phyloP scores from a whole-genome alignment of 2,113 vertebrate species.

The Sciurus niger region DNA sequence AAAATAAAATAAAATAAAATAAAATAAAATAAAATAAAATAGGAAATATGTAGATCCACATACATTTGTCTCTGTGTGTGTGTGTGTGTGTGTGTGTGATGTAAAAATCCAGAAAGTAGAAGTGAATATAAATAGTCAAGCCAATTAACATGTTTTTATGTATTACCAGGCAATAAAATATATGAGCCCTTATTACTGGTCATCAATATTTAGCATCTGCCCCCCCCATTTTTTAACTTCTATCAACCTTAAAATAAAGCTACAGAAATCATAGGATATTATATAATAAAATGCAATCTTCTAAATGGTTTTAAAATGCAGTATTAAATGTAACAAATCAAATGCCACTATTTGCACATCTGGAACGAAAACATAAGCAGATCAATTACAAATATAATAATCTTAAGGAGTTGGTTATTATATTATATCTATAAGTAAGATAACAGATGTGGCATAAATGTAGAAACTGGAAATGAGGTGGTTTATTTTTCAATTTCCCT shows the following conservation, averaged over 20 bases:
- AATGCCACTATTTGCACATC: constrained; percentile 54
- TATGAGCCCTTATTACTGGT: constrained; percentile 25
- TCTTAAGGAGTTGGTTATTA: constrained; percentile 67
- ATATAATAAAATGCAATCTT: constrained; percentile 62
- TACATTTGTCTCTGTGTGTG: not conserved
- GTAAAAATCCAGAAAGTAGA: not conserved
- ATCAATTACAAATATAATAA: constrained; percentile 62
- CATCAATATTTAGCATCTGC: not conserved
- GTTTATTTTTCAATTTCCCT: constrained; percentile 77
- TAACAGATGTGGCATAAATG: constrained; percentile 74
- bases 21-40: not conserved
- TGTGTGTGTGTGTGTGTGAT: not conserved
- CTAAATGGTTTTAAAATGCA: constrained; percentile 33
- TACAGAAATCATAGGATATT: not conserved
- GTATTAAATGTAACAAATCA: constrained; percentile 68
- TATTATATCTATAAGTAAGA: constrained; percentile 68
- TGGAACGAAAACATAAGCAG: constrained; percentile 58
- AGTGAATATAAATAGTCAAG: constrained; percentile 16
- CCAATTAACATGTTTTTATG: not conserved
- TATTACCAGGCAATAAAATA: constrained; percentile 26
- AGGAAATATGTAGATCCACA: constrained; percentile 9
- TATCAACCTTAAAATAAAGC: constrained; percentile 57
- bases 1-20: not conserved
- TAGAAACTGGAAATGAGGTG: constrained; percentile 69
- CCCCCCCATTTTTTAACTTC: constrained; percentile 27